Conservation (phyloP, 1,140 invertebrate species). For the Brachionus calyciflorus region DNA sequence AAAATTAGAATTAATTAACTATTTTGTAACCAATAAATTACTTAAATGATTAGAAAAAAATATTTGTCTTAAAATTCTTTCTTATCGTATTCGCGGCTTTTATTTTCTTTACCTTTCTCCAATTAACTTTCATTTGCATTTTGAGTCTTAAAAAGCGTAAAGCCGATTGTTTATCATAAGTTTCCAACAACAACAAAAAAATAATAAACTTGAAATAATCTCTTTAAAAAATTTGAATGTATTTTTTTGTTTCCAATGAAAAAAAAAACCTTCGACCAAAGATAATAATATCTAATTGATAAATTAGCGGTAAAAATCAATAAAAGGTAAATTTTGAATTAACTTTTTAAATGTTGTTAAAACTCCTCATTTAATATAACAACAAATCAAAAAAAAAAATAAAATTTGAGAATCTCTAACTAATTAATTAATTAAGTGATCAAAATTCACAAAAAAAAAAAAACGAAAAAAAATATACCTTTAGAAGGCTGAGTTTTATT, state of each 20-base stretch:
- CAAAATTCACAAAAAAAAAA: neutral
- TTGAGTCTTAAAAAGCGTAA: too few species aligned
- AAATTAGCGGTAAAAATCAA: constrained; percentile 17
- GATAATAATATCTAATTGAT: constrained; percentile 46
- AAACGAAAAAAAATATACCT: neutral
- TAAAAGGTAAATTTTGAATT: constrained; percentile 8
- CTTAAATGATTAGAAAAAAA: constrained; percentile 13
- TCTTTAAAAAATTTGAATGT: constrained; percentile 36
- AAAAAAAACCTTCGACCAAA: neutral
- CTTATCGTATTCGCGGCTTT: constrained; percentile 25
- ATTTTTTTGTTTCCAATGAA: neutral
- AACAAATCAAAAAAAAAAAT: constrained; percentile 18
- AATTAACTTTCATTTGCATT: too few species aligned
- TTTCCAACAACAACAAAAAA: too few species aligned
- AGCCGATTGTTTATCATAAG: constrained; percentile 41
- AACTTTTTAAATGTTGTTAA: constrained; percentile 15
- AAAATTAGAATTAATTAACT: too few species aligned
- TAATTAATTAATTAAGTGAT: constrained; percentile 41
- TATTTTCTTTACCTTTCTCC: too few species aligned
- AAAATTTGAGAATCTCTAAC: neutral
- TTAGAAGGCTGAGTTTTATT: too few species aligned
- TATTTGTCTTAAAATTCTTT: neutral
- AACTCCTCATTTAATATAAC: too few species aligned
- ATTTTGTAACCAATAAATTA: constrained; percentile 41
- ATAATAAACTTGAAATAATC: too few species aligned